Conservation (phyloP, 53 echinoderm and acorn worm species). For the Henricia sp. region DNA sequence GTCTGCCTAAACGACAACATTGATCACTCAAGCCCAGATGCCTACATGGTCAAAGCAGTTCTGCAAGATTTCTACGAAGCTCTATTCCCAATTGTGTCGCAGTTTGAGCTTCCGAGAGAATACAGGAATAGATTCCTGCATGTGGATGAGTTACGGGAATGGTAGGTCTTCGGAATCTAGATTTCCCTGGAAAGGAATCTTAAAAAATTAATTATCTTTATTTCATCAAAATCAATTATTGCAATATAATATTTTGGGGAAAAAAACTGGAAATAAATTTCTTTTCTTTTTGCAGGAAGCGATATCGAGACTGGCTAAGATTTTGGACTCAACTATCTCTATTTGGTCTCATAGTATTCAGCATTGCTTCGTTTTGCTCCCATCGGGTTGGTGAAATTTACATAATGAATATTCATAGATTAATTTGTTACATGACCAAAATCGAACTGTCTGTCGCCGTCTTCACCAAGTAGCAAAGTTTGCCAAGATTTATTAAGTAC, state of each 20-base stretch:
- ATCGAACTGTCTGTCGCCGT: too few species aligned
- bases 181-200: too few species aligned
- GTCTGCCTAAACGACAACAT: conserved; percentile 98
- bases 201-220: background rate
- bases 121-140: conserved; percentile 92
- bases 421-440: too few species aligned
- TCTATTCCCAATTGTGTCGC: conserved; percentile 84
- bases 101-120: conserved; percentile 94
- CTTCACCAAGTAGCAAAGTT: too few species aligned
- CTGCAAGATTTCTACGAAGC: conserved; percentile 96
- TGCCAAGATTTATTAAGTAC: too few species aligned
- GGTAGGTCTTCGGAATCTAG: conserved; percentile 61
- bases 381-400: conserved; percentile 70
- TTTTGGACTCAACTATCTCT: conserved; percentile 97
- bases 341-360: conserved; percentile 76
- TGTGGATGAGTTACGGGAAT: conserved; percentile 89
- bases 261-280: background rate
- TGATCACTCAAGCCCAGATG: conserved; percentile 78
- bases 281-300: conserved; percentile 58
- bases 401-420: too few species aligned
- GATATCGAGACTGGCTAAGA: conserved; percentile 89
- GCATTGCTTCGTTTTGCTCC: conserved; percentile 87
- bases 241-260: background rate
- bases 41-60: conserved; percentile 94
- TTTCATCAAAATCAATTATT: background rate